phyloP scores from a whole-genome alignment of 2,888 invertebrate genomes.

The Didymodactylos carnosus region DNA sequence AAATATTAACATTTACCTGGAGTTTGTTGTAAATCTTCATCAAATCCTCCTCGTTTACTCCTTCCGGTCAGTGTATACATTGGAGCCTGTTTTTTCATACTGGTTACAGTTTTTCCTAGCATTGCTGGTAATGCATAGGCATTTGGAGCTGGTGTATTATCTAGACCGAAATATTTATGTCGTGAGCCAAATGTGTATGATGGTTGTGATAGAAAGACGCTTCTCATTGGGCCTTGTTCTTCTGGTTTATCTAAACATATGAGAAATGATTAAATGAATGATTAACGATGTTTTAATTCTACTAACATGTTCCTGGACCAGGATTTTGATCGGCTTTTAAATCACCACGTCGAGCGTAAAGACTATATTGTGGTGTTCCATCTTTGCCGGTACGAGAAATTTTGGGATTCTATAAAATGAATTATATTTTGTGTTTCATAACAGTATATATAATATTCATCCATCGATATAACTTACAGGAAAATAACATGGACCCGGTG shows the following conservation, averaged over 20 bases:
- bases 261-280: too few species aligned
- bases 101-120: conserved; percentile 27
- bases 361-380: conserved; percentile 23
- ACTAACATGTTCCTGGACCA: too few species aligned
- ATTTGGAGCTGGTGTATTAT: conserved; percentile 24
- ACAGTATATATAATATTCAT: neutral
- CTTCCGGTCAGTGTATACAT: conserved; percentile 68
- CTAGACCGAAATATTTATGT: conserved; percentile 22
- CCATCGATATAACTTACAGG: conserved; percentile 15
- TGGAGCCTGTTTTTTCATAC: conserved; percentile 42
- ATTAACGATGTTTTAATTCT: neutral
- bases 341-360: neutral
- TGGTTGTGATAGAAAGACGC: conserved; percentile 22
- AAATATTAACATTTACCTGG: too few species aligned
- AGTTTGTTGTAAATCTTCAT: conserved; percentile 18
- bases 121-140: conserved; percentile 25
- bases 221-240: conserved; percentile 19
- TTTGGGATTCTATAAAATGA: conserved; percentile 19
- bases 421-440: too few species aligned
- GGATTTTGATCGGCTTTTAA: neutral
- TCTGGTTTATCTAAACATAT: conserved; percentile 27
- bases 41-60: conserved; percentile 40
- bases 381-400: conserved; percentile 22
- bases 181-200: conserved; percentile 27
- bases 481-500: conserved; percentile 23